Percentiles rank a stretch among this genome's conserved stretches.
These are phyloP conservation scores for Colletes collaris DNA, from an alignment of 2,888 invertebrate species.

Conservation along the genomic window DNA sequence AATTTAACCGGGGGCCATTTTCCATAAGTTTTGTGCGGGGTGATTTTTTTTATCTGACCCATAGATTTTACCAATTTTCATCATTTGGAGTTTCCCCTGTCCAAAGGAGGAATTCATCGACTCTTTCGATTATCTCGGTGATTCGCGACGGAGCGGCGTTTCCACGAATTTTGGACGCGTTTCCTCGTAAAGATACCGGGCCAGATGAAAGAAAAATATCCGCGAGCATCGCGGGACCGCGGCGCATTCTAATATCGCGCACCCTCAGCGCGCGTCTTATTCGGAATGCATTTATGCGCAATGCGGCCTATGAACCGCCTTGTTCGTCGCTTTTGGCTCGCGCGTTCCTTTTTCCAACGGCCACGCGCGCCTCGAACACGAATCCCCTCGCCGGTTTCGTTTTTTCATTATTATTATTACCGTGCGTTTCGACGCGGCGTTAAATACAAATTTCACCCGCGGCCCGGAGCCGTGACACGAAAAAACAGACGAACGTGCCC, in stretches of 20 bases:
- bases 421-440: constrained; percentile 19
- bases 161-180: constrained; percentile 17
- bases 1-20: no score
- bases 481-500: constrained; percentile 31
- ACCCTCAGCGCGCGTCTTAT: constrained; percentile 23
- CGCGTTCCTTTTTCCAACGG: background rate
- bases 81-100: no score
- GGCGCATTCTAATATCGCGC: constrained; percentile 38
- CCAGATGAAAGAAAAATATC: constrained; percentile 27
- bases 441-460: constrained; percentile 38
- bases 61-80: no score
- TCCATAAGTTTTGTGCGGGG: no score
- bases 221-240: background rate
- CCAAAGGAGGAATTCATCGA: no score
- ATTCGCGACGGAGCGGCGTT: background rate
- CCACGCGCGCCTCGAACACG: constrained; percentile 45
- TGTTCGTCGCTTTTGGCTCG: constrained; percentile 28
- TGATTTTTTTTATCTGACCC: no score
- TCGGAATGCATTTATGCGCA: constrained; percentile 54
- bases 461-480: constrained; percentile 16
- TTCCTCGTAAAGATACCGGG: constrained; percentile 31
- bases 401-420: background rate
- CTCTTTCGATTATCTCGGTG: no score
- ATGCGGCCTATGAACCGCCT: constrained; percentile 25
- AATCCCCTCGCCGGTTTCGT: constrained; percentile 17